Evolutionary conservation across 1,140 invertebrate genomes (phyloP).

Genomic region (Papilio xuthus): DNA sequence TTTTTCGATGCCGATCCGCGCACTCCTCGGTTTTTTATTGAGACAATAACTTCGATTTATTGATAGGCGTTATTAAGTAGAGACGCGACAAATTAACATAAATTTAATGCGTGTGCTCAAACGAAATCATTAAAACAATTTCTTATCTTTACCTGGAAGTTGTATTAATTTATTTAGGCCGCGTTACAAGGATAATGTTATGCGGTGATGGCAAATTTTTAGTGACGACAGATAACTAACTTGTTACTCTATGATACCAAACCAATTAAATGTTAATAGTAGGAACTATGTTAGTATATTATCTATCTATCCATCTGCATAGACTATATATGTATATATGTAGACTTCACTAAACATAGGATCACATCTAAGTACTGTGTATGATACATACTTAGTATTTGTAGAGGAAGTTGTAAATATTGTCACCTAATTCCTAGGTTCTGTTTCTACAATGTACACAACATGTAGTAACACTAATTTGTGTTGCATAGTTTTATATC

Average conservation of each 20-base stretch:
- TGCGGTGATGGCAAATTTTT: constrained; percentile 32
- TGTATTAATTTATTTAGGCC: constrained; percentile 38
- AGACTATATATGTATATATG: not conserved
- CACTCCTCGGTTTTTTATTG: constrained; percentile 27
- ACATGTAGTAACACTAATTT: not conserved
- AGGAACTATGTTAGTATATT: not conserved
- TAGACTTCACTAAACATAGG: not conserved
- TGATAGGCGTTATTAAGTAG: constrained; percentile 33
- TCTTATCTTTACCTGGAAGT: constrained; percentile 37
- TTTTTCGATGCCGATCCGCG: constrained; percentile 2
- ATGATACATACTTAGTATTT: not conserved
- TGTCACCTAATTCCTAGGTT: not conserved
- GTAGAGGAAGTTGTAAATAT: not conserved
- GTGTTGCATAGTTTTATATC: constrained; percentile 17
- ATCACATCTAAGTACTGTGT: not conserved
- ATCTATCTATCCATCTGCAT: not conserved
- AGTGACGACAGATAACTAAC: constrained; percentile 37
- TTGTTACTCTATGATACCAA: not conserved
- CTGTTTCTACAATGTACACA: not conserved
- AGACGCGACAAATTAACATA: constrained; percentile 25
- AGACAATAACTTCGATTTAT: constrained; percentile 33
- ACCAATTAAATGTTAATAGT: not conserved
- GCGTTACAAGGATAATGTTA: constrained; percentile 48
- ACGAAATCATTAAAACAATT: constrained; percentile 35
- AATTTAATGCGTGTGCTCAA: constrained; percentile 35